Base-by-base conservation (phyloP, 2,113 vertebrate genomes). In the Eurypyga helias region DNA sequence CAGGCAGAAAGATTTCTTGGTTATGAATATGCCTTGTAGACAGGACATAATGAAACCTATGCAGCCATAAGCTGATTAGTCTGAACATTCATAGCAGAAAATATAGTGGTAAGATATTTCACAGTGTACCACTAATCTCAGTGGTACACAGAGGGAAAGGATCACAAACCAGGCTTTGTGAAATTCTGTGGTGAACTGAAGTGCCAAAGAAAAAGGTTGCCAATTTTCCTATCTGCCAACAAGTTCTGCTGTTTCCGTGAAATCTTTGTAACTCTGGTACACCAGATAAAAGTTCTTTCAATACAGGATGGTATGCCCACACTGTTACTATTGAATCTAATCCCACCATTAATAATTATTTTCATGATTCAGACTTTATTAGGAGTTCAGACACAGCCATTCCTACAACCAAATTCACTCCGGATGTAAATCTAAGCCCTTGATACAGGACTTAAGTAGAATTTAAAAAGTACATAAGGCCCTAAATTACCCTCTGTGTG, bases 341-440 rank as follows among this genome's bases (percentile, higher is more conserved):
- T 85, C 62, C 62, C n/a, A 33, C 18, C 61, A 66, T 61, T 91
- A 82, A 85, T 89, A 78, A 78, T 33, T 67, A 52, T 86, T 89
- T 87, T 80, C 18, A 38, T 45, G n/a, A 73, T 62, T 83, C 89
- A 90, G 64, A 36, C 61, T 34, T 77, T 26, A 57, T 19, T 62
- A 75, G 41, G 57, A 84, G 80, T n/a, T 93, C 72, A 96, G 92
- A 85, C 61, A 55, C 79, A 93, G 80, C 54, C 65, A 18, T 55
- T 89, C 76, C 14, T 36, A 25, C 43, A 24, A 49, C 28, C 34
- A 71, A 70, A 91, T 80, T 95, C 86, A 13, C 69, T 81, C 80
- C 90, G 96, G 83, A 69, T 96, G 73, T 80, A 91, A 85, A 93
- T 62, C 79, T 67, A 86, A 90, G 48, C 61, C 62, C 48, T 94